Evolutionary conservation across 2,113 vertebrate species (phyloP).

Genomic region (Anhinga rufa): DNA sequence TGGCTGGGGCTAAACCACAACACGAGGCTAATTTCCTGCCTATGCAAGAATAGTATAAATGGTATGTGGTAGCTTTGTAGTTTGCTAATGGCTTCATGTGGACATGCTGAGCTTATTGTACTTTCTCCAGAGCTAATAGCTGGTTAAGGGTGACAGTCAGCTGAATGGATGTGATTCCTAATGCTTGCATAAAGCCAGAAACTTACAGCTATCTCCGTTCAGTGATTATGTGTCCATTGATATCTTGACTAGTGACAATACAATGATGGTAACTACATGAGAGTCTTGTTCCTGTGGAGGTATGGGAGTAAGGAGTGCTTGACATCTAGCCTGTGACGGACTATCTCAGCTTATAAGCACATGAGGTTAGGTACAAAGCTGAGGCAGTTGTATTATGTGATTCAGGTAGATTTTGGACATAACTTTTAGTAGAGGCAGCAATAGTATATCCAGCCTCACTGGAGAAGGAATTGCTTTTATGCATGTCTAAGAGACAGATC

Average conservation of each 20-base stretch:
- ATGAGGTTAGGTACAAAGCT: neutral
- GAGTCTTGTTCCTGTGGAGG: neutral
- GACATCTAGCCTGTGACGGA: neutral
- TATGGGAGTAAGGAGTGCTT: neutral
- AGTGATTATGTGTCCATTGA: neutral
- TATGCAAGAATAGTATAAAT: neutral
- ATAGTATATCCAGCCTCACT: neutral
- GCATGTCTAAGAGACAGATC: neutral
- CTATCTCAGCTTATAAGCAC: neutral
- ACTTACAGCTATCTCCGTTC: neutral
- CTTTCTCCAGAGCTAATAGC: neutral
- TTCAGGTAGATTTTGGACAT: neutral
- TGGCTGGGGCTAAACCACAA: too few relatives aligned
- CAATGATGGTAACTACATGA: neutral
- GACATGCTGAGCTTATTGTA: neutral
- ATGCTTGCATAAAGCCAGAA: neutral
- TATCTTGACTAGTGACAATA: neutral
- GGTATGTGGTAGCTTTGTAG: neutral
- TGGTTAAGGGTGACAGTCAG: neutral
- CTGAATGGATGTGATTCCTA: neutral
- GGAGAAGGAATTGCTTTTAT: neutral
- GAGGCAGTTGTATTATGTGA: neutral
- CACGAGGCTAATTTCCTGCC: neutral
- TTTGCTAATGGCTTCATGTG: neutral
- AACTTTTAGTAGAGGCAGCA: neutral